Base-by-base conservation (phyloP, 92 coral and sea anemone species). In the Plumapathes pennacea region DNA sequence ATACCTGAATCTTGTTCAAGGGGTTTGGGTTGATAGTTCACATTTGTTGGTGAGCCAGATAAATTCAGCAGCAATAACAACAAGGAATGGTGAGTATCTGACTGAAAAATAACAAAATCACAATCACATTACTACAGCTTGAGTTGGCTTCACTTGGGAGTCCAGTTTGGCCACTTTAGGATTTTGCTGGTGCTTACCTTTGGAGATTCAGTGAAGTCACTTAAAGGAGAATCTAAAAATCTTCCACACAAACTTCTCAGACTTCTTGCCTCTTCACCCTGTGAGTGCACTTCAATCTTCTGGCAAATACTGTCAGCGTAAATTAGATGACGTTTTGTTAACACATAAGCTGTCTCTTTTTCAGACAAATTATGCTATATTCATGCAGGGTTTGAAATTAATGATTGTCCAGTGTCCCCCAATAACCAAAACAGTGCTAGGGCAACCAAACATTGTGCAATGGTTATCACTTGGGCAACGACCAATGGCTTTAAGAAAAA, bases 221-320 rank as follows among this genome's bases (percentile, higher is more conserved):
- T 72, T 22, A 92, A 30, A 15, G 87, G 76, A n/a, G 63, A 45
- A 38, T 46, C 40, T 17, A 88, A 49, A 67, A 92, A 92, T 38
- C 61, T 63, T 48, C 88, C 72, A 49, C 89, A 81, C 46, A 88
- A 82, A 23, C 62, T 71, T 25, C 75, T 41, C 8, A 92, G 64
- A 4, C 85, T 59, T 17, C 72, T 80, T 62, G 98, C 92, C 48
- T 84, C 84, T 32, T 58, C 72, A 45, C 59, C 78, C 64, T 92
- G 98, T 20, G 96, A 86, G 60, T 92, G 98, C 28, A 92, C 71
- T 46, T 60, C 42, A 24, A 92, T 64, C 73, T 92, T 92, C 43
- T 88, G 87, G 42, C 83, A 83, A 30, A 92, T 81, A 6, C 98
- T 92, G 60, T 26, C 28, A 45, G 8, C n/a, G 8, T 8, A 34